Evolutionary conservation across 2,888 invertebrate species (phyloP).

Genomic region (Catocala sponsa): DNA sequence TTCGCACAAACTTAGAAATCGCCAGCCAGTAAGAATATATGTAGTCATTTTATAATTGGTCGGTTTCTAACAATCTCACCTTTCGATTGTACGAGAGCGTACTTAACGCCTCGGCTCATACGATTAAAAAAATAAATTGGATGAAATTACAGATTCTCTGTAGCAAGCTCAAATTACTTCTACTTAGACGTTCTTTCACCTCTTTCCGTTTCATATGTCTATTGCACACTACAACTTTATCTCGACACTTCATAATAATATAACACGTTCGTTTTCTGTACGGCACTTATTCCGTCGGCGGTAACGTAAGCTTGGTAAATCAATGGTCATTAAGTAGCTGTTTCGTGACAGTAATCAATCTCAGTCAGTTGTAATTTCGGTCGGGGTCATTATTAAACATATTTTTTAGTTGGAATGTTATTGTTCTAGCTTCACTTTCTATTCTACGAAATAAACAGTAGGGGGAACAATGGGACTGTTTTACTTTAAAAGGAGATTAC

Average conservation of each 20-base stretch:
- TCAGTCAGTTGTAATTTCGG: slow-evolving; percentile 41
- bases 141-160: slow-evolving; percentile 77
- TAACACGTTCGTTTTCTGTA: slow-evolving; percentile 18
- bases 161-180: slow-evolving; percentile 65
- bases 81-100: slow-evolving; percentile 42
- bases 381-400: slow-evolving; percentile 30
- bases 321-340: slow-evolving; percentile 43
- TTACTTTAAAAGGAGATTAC: slow-evolving; percentile 9
- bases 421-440: slow-evolving; percentile 39
- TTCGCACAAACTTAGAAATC: slow-evolving; percentile 14
- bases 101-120: slow-evolving; percentile 30
- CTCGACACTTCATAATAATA: slow-evolving; percentile 20
- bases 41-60: slow-evolving; percentile 48
- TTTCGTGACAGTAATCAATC: slow-evolving; percentile 61
- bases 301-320: slow-evolving; percentile 32
- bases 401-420: slow-evolving; percentile 28
- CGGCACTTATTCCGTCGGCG: slow-evolving; percentile 7
- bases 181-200: slow-evolving; percentile 67
- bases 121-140: slow-evolving; percentile 67
- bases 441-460: slow-evolving; percentile 8
- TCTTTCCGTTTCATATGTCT: slow-evolving; percentile 61
- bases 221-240: slow-evolving; percentile 47
- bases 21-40: slow-evolving; percentile 23
- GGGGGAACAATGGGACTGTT: too few relatives aligned
- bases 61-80: slow-evolving; percentile 49